Base-by-base conservation (phyloP, 1,140 invertebrate genomes). In the Cyrtorhinus lividipennis region DNA sequence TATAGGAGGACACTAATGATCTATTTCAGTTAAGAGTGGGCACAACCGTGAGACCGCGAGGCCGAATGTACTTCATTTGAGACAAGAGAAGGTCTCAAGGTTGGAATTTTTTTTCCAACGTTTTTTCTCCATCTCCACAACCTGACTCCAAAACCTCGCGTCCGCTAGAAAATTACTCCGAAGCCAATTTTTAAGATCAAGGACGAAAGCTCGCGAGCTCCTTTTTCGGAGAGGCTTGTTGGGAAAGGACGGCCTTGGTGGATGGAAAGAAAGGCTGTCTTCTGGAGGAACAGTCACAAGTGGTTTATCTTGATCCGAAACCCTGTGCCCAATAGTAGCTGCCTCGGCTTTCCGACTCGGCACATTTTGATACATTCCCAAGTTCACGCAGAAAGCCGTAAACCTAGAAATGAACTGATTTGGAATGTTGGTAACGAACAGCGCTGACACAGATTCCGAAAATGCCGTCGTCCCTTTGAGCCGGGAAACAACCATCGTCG, bases 301-400 rank as follows among this genome's bases (percentile, higher is more conserved):
- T 53, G 48, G 48, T 53, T 53, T 53, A 53, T 53, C 48, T 53
- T 53, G 48, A 53, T 53, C 48, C 48, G 48, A 53, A 53, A 53
- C 48, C 48, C 48, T 53, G 48, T 10, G 48, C 48, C 48, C 48
- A 53, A 53, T 53, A 53, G 48, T 5, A 20, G 48, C 30, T 15
- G 48, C 38, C 38, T n/a, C n/a, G 5, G 10, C 48, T 53, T 53
- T 53, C 18, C 48, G 10, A 53, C 48, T 22, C 15, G 3, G 48
- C 12, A 13, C 48, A 20, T 22, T 53, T 20, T 10, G 20, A 10
- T 20, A 5, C 48, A 13, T 38, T 20, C 48, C 10, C 10, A 20
- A 53, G 48, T 20, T 38, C 5, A 8, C 5, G 30, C 10, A 53
- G 10, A 20, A 8, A 53, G 48, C 48, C 48, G 48, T 53, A 53